phyloP scores from a whole-genome alignment of 1,140 invertebrate genomes.

The Temnothorax curvispinosus region DNA sequence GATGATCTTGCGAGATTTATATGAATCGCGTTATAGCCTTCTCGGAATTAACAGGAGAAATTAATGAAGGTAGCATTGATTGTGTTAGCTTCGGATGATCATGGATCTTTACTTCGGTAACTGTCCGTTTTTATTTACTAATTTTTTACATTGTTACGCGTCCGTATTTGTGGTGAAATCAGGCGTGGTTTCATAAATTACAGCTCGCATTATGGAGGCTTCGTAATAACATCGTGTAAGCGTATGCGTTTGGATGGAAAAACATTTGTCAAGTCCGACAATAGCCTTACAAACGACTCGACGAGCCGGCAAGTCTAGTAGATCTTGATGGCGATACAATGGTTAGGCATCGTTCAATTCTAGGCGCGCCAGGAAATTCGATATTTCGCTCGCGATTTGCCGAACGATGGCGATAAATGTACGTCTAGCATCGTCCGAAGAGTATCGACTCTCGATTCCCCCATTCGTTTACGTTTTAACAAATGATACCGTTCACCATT shows the following conservation, averaged over 20 bases:
- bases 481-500: neutral
- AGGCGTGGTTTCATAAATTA: conserved; percentile 30
- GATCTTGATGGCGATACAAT: conserved; percentile 71
- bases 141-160: neutral
- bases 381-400: conserved; percentile 70
- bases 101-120: neutral
- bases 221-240: conserved; percentile 30
- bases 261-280: conserved; percentile 71
- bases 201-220: conserved; percentile 18
- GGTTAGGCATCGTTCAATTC: conserved; percentile 73
- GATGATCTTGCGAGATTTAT: neutral
- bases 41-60: conserved; percentile 1
- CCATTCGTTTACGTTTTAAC: conserved; percentile 15
- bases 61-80: conserved; percentile 19
- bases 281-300: conserved; percentile 72
- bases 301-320: conserved; percentile 67
- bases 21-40: neutral
- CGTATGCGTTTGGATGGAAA: conserved; percentile 34
- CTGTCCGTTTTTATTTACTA: neutral
- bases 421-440: conserved; percentile 16
- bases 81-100: neutral
- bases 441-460: conserved; percentile 29
- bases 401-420: conserved; percentile 70
- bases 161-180: conserved; percentile 42
- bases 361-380: conserved; percentile 78